Evolutionary conservation across 2,113 vertebrate genomes (phyloP).

Genomic region (Seriola rivoliana): DNA sequence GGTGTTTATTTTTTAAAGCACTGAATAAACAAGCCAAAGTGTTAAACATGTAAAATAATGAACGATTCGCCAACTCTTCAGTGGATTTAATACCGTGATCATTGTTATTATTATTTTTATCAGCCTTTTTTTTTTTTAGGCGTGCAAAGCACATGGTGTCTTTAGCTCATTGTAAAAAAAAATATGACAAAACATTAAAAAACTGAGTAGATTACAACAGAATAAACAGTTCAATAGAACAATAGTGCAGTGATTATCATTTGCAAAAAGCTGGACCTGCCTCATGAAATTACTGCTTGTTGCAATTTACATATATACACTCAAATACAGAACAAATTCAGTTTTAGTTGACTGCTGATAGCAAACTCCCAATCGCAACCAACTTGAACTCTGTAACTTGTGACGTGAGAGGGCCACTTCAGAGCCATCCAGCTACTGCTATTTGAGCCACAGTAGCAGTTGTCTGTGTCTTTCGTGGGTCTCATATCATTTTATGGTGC

Average conservation of each 20-base stretch:
- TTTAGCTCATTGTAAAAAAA: neutral
- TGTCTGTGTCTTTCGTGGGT: slow-evolving; percentile 76
- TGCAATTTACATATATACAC: neutral
- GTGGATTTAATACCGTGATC: neutral
- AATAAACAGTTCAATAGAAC: neutral
- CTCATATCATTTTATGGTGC: slow-evolving; percentile 68
- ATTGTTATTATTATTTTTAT: neutral
- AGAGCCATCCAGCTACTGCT: slow-evolving; percentile 66
- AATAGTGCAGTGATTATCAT: neutral
- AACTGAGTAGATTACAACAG: neutral
- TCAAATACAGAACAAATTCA: neutral
- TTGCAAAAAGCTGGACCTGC: neutral
- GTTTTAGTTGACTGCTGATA: neutral
- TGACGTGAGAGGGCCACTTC: slow-evolving; percentile 63
- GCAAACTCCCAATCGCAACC: slow-evolving; percentile 18
- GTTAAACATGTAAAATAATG: neutral
- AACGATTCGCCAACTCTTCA: neutral
- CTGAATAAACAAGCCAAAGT: neutral
- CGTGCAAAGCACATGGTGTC: neutral
- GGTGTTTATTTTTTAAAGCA: neutral
- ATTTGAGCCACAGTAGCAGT: slow-evolving; percentile 82
- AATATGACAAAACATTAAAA: neutral
- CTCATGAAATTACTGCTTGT: neutral
- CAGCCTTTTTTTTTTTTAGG: neutral
- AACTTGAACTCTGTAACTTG: slow-evolving; percentile 68